phyloP scores from a whole-genome alignment of 2,888 invertebrate species.

The Mallateleia sp. region DNA sequence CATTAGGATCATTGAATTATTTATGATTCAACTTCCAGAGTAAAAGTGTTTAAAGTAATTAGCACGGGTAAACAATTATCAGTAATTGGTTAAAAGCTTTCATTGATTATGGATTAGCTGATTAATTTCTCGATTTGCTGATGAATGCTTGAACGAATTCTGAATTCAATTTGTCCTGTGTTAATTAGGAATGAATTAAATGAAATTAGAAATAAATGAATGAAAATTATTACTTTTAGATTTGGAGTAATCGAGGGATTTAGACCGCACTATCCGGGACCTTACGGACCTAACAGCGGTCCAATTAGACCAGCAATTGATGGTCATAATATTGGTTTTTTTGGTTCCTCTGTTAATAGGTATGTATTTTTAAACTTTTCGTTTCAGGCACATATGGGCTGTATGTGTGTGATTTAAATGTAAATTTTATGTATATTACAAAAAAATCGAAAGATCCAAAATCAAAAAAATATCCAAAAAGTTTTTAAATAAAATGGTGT shows the following conservation, averaged over 20 bases:
- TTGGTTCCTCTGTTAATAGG: neutral
- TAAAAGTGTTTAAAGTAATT: slow-evolving; percentile 14
- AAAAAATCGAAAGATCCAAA: too few relatives aligned
- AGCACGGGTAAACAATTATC: slow-evolving; percentile 18
- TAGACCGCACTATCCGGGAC: slow-evolving; percentile 82
- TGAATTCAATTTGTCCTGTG: neutral
- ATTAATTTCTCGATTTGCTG: slow-evolving; percentile 12
- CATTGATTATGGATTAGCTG: neutral
- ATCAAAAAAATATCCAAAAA: too few relatives aligned
- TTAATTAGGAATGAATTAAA: too few relatives aligned
- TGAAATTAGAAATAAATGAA: too few relatives aligned
- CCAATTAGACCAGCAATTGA: slow-evolving; percentile 81
- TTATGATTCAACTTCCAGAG: neutral
- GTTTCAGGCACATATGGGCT: too few relatives aligned
- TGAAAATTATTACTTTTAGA: slow-evolving; percentile 17
- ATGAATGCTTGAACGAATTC: neutral
- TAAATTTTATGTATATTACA: too few relatives aligned
- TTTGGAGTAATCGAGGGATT: slow-evolving; percentile 45
- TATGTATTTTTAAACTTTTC: too few relatives aligned
- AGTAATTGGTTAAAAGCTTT: slow-evolving; percentile 20
- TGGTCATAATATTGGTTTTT: slow-evolving; percentile 62
- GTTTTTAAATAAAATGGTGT: too few relatives aligned
- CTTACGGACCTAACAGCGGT: slow-evolving; percentile 85
- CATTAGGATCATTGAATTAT: slow-evolving; percentile 10
- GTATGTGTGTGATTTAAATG: too few relatives aligned